These are phyloP conservation scores for Stylophora pistillata DNA, from an alignment of 64 coral and sea anemone species.

Conservation along the genomic window DNA sequence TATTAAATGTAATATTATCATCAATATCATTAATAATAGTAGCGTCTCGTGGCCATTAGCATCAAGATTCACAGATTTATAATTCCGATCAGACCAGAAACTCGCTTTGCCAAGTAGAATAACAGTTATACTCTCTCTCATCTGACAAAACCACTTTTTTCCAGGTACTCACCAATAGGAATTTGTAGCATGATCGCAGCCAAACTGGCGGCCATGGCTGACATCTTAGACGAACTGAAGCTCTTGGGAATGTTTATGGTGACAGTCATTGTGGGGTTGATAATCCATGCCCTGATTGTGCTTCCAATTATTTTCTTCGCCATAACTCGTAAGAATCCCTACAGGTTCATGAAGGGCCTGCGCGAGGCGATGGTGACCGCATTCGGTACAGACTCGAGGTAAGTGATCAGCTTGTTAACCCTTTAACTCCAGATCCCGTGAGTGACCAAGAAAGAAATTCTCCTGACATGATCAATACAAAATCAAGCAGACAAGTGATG, in stretches of 20 bases:
- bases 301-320: conserved; percentile 43
- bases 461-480: too few relatives aligned
- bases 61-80: too few relatives aligned
- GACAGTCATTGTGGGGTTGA: conserved; percentile 46
- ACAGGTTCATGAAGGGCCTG: conserved; percentile 38
- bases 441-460: too few relatives aligned
- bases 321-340: conserved; percentile 43
- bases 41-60: too few relatives aligned
- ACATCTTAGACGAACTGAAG: conserved; percentile 31
- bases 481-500: too few relatives aligned
- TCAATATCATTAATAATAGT: too few relatives aligned
- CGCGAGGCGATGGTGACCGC: conserved; percentile 46
- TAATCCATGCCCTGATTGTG: conserved; percentile 25
- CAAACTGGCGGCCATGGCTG: conserved; percentile 41
- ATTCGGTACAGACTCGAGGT: conserved; percentile 62
- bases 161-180: conserved; percentile 59
- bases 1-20: too few relatives aligned
- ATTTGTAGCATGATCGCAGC: conserved; percentile 57
- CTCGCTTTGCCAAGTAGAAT: too few relatives aligned
- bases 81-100: too few relatives aligned
- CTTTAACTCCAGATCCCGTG: too few relatives aligned
- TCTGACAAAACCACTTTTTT: too few relatives aligned
- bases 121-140: too few relatives aligned
- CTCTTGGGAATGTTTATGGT: conserved; percentile 51
- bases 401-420: background rate